A percentile compares a stretch with the other conserved stretches of the same genome.
phyloP scores from a whole-genome alignment of 1,140 invertebrate genomes.

The Eumeta japonica region DNA sequence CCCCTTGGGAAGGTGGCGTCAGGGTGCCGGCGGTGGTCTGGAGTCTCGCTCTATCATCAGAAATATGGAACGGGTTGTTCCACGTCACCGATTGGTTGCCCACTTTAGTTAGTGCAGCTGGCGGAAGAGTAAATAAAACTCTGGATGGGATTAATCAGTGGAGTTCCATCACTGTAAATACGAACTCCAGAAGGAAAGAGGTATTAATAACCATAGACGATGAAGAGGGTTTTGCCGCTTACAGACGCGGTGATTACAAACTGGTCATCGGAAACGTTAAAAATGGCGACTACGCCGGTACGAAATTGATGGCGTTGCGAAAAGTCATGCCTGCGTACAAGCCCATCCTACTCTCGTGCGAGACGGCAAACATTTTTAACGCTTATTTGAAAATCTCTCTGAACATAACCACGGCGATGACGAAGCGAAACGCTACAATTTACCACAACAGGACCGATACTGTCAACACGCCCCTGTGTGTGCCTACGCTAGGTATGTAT shows the following conservation, averaged over 20 bases:
- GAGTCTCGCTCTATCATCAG: constrained; percentile 64
- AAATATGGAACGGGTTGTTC: constrained; percentile 69
- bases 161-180: constrained; percentile 58
- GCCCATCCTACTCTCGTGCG: constrained; percentile 20
- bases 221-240: constrained; percentile 16
- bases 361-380: constrained; percentile 28
- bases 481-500: constrained; percentile 37
- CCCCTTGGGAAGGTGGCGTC: constrained; percentile 80
- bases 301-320: constrained; percentile 29
- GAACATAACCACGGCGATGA: constrained; percentile 21
- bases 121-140: constrained; percentile 8
- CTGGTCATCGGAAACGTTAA: constrained; percentile 38
- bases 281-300: constrained; percentile 35
- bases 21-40: constrained; percentile 73
- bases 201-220: constrained; percentile 53
- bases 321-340: constrained; percentile 34
- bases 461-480: constrained; percentile 26
- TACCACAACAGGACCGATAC: constrained; percentile 25
- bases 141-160: constrained; percentile 71
- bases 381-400: constrained; percentile 25
- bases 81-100: constrained; percentile 85
- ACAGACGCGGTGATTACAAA: constrained; percentile 24
- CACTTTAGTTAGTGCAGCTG: constrained; percentile 59
- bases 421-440: constrained; percentile 20
- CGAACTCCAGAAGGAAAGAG: constrained; percentile 56